These are phyloP conservation scores for Catostomus latipinnis DNA, from an alignment of 2,797 vertebrate species.

Conservation along the genomic window DNA sequence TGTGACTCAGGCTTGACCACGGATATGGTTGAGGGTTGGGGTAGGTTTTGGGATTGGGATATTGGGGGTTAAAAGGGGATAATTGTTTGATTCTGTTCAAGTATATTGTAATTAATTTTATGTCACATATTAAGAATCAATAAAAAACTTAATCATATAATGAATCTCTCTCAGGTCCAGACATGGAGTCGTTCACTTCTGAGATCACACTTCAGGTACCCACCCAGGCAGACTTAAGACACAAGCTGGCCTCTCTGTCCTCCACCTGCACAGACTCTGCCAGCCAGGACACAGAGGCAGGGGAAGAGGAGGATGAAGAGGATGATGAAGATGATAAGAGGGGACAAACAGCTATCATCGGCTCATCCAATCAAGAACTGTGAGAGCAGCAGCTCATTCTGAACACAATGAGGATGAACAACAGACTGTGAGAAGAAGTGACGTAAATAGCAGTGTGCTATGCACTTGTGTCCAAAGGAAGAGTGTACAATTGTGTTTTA, in stretches of 20 bases:
- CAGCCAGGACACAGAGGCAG: conserved; percentile 82
- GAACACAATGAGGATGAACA: conserved; percentile 12
- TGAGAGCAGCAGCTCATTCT: conserved; percentile 79
- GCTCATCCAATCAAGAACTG: conserved; percentile 69
- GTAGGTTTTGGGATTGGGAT: too few species aligned
- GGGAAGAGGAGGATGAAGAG: conserved; percentile 76
- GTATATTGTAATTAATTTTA: too few species aligned
- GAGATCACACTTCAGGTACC: conserved; percentile 91
- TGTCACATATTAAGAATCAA: too few species aligned
- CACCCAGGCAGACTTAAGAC: conserved; percentile 78
- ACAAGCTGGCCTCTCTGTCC: conserved; percentile 83
- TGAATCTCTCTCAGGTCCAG: conserved; percentile 74
- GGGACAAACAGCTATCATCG: conserved; percentile 45
- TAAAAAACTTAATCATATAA: too few species aligned
- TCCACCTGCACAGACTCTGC: conserved; percentile 82
- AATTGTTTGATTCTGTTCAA: too few species aligned
- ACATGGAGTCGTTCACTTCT: conserved; percentile 74
- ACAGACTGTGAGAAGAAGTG: conserved; percentile 43
- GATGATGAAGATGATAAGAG: conserved; percentile 65
- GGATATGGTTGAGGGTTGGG: too few species aligned
- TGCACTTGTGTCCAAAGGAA: conserved; percentile 58
- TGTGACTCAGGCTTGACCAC: too few species aligned
- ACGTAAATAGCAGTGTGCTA: conserved; percentile 46
- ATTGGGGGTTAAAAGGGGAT: too few species aligned
- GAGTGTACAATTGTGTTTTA: conserved; percentile 35